These are phyloP conservation scores for Zoanthus solanderi DNA, from an alignment of 92 coral and sea anemone species.

Conservation along the genomic window DNA sequence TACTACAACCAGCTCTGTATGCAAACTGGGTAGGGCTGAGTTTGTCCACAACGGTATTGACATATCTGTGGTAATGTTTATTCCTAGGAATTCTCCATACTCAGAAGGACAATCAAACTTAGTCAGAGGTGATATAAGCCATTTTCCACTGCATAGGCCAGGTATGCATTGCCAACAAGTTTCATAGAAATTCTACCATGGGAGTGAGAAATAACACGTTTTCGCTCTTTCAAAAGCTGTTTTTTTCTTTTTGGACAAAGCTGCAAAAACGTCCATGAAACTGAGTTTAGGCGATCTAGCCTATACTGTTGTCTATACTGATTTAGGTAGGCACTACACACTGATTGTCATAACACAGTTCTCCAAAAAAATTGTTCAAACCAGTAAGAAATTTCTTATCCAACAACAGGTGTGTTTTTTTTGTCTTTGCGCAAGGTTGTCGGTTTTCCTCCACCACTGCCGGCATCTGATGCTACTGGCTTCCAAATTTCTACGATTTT, in stretches of 20 bases:
- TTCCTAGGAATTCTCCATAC: constrained; percentile 36
- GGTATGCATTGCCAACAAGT: neutral
- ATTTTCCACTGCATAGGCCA: constrained; percentile 47
- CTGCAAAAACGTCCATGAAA: neutral
- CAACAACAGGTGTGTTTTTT: constrained; percentile 15
- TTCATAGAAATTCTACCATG: too few relatives aligned
- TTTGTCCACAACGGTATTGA: too few relatives aligned
- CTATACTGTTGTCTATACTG: constrained; percentile 15
- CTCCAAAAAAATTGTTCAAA: neutral
- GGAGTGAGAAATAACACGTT: constrained; percentile 36
- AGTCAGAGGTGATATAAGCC: constrained; percentile 41
- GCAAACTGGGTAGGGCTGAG: neutral
- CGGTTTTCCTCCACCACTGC: too few relatives aligned
- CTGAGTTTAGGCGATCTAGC: neutral
- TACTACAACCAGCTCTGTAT: constrained; percentile 45
- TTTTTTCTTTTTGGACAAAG: neutral
- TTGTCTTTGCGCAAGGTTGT: neutral
- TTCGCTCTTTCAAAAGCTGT: constrained; percentile 32
- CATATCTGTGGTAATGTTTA: constrained; percentile 1
- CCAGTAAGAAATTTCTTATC: too few relatives aligned
- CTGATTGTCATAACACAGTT: constrained; percentile 14
- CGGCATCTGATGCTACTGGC: neutral
- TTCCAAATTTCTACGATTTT: neutral
- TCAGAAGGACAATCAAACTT: constrained; percentile 38
- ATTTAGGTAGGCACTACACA: neutral